Evolutionary conservation across 2,113 vertebrate genomes (phyloP), one percentile per base, ranked within the genome.

Genomic region (Bos indicus): DNA sequence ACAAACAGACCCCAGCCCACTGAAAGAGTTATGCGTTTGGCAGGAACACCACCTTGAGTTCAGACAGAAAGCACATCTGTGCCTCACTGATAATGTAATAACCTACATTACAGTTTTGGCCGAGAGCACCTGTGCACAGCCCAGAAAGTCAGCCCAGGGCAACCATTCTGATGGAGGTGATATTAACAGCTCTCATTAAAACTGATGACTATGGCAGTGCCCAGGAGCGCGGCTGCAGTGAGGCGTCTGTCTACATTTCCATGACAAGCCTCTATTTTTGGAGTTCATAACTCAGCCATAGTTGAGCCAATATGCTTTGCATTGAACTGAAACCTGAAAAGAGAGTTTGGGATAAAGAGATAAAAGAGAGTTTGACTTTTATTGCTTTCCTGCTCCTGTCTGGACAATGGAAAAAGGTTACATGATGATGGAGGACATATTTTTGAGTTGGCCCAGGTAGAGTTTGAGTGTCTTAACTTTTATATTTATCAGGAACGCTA

Each of bases 141-240:
- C 98, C 54, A 3, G 98, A 98, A 98, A 0, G 28, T 97, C 98
- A 98, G 98, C 99, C 98, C 98, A 98, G 97, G 98, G 98, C 98
- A 98, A 93, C 98, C 97, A 85, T 98, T 98, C 98, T 98, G 98
- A 98, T 77, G 26, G 98, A 98, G 98, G 98, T 97, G 98, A 98
- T 98, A 98, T 98, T 99, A 98, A 98, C 96, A 95, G 77, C 91
- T 88, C 98, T 99, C 98, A 98, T 99, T 99, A 98, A 99, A 99
- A 93, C 97, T 74, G 93, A 98, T 98, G 97, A 97, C 96, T 98
- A 14, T 26, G 60, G 97, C 52, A 3, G 54, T 96, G 94, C 96
- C 98, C 98, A 57, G 62, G 48, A 96, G 97, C 57, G 3, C 19
- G 87, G 94, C 97, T 95, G 16, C 19, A 64, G 94, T 46, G 83